Evolutionary conservation across 1,140 invertebrate genomes (phyloP).

Genomic region (Drosophila leontia): DNA sequence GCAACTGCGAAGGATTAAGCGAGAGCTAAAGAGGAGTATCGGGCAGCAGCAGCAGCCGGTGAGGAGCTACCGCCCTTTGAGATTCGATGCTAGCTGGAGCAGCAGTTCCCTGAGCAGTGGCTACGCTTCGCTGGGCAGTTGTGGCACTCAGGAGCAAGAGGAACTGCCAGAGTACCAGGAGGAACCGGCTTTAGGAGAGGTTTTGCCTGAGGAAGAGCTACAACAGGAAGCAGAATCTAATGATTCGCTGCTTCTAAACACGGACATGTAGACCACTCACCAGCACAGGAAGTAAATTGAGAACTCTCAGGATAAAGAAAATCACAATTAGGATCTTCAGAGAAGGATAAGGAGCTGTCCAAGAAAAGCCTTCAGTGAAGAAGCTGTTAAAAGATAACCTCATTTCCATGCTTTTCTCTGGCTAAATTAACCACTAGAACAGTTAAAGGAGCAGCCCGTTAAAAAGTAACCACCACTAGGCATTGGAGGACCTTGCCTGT

Average conservation of each 20-base stretch:
- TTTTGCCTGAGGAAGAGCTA: not conserved
- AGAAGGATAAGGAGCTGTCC: not conserved
- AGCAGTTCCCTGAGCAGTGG: slow-evolving; percentile 62
- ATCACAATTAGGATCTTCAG: not conserved
- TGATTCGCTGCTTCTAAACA: slow-evolving; percentile 31
- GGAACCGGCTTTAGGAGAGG: not conserved
- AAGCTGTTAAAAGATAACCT: not conserved
- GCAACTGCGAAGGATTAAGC: slow-evolving; percentile 61
- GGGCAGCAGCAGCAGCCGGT: slow-evolving; percentile 62
- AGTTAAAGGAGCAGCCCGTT: not conserved
- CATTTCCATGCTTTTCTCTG: not conserved
- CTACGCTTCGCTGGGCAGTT: slow-evolving; percentile 50
- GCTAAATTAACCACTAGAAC: slow-evolving; percentile 7
- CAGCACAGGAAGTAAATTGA: not conserved
- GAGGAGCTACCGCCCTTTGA: slow-evolving; percentile 35
- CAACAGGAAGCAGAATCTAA: not conserved
- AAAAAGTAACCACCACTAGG: slow-evolving; percentile 14
- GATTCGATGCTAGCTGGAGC: slow-evolving; percentile 47
- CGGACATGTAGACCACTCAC: slow-evolving; percentile 28
- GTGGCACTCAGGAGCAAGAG: slow-evolving; percentile 29
- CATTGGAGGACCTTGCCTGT: slow-evolving; percentile 3
- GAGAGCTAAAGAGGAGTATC: slow-evolving; percentile 69
- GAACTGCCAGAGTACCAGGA: slow-evolving; percentile 9
- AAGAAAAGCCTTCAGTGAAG: not conserved
- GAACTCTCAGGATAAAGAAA: not conserved